Base-by-base conservation (phyloP, 2,888 invertebrate genomes). In the Julus scandinavius region DNA sequence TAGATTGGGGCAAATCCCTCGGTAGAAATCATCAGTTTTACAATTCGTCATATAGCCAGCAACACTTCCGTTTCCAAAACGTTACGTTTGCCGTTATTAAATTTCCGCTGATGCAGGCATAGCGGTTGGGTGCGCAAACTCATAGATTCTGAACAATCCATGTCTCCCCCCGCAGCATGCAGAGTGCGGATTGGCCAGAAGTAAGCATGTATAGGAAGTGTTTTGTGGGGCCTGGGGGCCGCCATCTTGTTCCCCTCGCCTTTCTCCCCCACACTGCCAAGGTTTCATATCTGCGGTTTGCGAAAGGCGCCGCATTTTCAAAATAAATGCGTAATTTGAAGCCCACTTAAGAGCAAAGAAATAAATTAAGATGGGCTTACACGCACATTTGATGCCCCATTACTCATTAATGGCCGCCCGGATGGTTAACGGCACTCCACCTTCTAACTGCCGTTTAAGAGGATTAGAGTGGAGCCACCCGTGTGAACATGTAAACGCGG, bases 291-390 rank as follows among this genome's bases (percentile, higher is more conserved):
- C 54, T 58, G 58, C 7, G 58, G 58, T 58, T 58, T 54, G 58
- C 58, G 2, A n/a, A 58, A 58, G 58, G 58, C 58, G 58, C 58
- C 58, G 17, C 17, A 58, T 58, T 58, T 58, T 58, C 58, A n/a
- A 58, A 58, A 58, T n/a, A 13, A 58, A 58, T 58, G 58, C 58
- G n/a, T 58, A 3, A 5, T 58, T 58, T 6, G 58, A 58, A n/a
- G 58, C 58, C 58, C 58, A 58, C 58, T n/a, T 58, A 7, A 58
- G 58, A 58, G 58, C n/a, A n/a, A 58, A 58, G 58, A 58, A 58
- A 58, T 58, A 58, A 58, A 58, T 58, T 58, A 58, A 58, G 58
- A 58, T 58, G 58, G 58, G 58, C 58, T 58, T 58, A 58, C n/a
- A n/a, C 58, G 58, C 58, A n/a, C 58, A 58, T 58, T 58, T 58